Percentiles rank a stretch among this genome's conserved stretches.
These are phyloP conservation scores for Acrossocheilus fasciatus DNA, from an alignment of 2,797 vertebrate genomes.

Conservation along the genomic window DNA sequence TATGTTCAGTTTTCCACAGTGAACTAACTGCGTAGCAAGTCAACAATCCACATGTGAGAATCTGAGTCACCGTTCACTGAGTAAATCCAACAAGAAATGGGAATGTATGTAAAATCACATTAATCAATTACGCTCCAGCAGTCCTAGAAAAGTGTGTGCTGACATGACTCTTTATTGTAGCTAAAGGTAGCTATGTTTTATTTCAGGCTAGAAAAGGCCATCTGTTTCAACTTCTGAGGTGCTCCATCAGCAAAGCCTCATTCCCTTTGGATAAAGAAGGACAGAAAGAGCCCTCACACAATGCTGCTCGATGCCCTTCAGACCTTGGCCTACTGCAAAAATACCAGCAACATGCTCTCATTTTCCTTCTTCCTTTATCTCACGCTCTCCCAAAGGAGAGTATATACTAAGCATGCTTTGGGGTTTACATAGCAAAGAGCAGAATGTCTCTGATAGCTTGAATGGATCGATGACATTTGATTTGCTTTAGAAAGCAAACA, in stretches of 20 bases:
- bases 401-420: not conserved
- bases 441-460: not conserved
- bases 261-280: constrained; percentile 27
- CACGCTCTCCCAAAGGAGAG: not conserved
- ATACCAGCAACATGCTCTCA: constrained; percentile 41
- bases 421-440: constrained; percentile 5
- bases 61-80: constrained; percentile 2
- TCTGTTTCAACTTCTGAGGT: constrained; percentile 42
- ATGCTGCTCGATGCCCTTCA: constrained; percentile 46
- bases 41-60: constrained; percentile 25
- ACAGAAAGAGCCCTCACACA: constrained; percentile 38
- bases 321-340: constrained; percentile 45
- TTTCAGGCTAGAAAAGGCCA: constrained; percentile 38
- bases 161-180: constrained; percentile 32
- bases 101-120: constrained; percentile 27
- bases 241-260: constrained; percentile 48
- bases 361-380: constrained; percentile 7
- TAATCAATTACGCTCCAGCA: constrained; percentile 22
- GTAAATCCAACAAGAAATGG: constrained; percentile 1
- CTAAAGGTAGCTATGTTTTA: not conserved
- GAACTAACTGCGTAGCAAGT: constrained; percentile 30
- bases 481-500: constrained; percentile 22
- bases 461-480: not conserved
- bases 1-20: constrained; percentile 22
- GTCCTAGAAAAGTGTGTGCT: not conserved